Evolutionary conservation across 2,113 vertebrate genomes (phyloP).

Genomic region (Typhlomys cinereus): DNA sequence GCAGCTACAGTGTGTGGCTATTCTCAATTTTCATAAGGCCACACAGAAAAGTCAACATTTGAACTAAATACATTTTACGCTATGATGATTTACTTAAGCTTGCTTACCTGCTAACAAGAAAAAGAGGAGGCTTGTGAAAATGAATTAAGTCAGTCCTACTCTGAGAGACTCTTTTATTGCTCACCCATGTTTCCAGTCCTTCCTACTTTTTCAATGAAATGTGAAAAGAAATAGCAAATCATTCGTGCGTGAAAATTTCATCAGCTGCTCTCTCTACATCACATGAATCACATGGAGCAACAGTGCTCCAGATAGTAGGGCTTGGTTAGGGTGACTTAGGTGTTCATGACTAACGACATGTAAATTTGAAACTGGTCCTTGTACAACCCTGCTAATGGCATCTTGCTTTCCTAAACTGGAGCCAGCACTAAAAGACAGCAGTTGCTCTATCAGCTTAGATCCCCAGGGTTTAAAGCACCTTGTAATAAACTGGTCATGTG

Average conservation of each 20-base stretch:
- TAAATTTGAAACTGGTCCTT: neutral
- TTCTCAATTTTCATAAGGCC: slow-evolving; percentile 50
- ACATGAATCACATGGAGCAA: neutral
- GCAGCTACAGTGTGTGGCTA: neutral
- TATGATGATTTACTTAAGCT: slow-evolving; percentile 37
- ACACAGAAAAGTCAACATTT: slow-evolving; percentile 38
- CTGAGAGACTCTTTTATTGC: neutral
- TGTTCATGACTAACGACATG: neutral
- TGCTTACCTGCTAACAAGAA: slow-evolving; percentile 48
- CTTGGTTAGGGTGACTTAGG: neutral
- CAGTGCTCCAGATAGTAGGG: neutral
- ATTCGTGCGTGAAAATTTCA: neutral
- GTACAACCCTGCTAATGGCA: neutral
- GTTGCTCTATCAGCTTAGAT: neutral
- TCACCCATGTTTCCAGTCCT: neutral
- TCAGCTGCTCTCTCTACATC: neutral
- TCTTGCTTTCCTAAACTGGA: neutral
- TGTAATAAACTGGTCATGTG: neutral
- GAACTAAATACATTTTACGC: slow-evolving; percentile 51
- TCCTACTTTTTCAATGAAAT: neutral
- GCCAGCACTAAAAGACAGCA: neutral
- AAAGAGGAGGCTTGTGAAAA: slow-evolving; percentile 22
- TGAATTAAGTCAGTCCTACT: slow-evolving; percentile 32
- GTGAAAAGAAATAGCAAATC: neutral
- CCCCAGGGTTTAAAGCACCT: neutral